Evolutionary conservation across 2,797 vertebrate genomes (phyloP).

Genomic region (Galagoides demidoff): DNA sequence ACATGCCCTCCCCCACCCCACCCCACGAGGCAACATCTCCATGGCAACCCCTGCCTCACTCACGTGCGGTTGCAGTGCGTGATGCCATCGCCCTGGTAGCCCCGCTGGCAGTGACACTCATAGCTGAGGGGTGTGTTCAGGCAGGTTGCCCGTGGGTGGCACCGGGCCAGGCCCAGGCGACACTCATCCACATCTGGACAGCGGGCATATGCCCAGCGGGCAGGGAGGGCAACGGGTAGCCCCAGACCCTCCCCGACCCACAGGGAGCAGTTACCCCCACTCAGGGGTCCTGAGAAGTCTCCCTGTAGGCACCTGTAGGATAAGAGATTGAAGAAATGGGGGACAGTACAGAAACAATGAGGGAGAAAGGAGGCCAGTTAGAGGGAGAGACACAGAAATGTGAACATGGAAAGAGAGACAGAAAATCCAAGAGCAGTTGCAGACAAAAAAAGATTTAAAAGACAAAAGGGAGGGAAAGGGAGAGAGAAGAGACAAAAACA

Average conservation of each 20-base stretch:
- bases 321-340: not conserved
- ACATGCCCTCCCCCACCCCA: not conserved
- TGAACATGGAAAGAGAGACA: not conserved
- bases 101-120: conserved; percentile 94
- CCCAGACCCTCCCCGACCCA: conserved; percentile 89
- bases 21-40: not conserved
- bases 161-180: conserved; percentile 93
- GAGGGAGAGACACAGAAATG: not conserved
- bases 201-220: conserved; percentile 93
- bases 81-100: conserved; percentile 94
- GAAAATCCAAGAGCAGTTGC: not conserved
- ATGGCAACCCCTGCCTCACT: conserved; percentile 71
- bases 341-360: not conserved
- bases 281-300: conserved; percentile 92
- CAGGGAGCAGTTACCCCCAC: conserved; percentile 91
- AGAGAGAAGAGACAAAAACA: not conserved
- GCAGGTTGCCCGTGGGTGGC: conserved; percentile 93
- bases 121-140: conserved; percentile 95
- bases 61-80: conserved; percentile 96
- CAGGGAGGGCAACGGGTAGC: conserved; percentile 85
- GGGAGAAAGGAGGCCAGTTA: not conserved
- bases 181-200: conserved; percentile 97
- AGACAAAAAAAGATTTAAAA: not conserved
- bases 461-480: not conserved
- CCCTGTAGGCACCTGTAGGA: conserved; percentile 92